Conservation (phyloP, 2,888 invertebrate genomes). For the Scelioninae gen. 1 region DNA sequence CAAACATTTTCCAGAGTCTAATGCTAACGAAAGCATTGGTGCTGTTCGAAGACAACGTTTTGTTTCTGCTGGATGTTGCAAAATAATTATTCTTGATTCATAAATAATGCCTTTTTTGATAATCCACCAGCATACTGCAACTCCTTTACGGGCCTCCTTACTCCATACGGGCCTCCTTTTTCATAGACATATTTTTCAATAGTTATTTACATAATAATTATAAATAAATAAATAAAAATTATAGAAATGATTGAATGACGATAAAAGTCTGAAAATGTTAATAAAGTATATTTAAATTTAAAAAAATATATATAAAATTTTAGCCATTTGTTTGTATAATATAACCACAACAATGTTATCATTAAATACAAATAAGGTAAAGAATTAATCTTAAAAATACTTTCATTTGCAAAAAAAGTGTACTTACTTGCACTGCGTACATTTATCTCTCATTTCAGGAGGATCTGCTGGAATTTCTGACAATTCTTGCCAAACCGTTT, state of each 20-base stretch:
- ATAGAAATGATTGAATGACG: too few relatives aligned
- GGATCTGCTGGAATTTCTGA: slow-evolving; percentile 91
- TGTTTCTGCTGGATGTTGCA: slow-evolving; percentile 97
- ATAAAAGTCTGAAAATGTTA: too few relatives aligned
- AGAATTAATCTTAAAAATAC: too few relatives aligned
- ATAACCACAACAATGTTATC: too few relatives aligned
- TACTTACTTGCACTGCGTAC: slow-evolving; percentile 91
- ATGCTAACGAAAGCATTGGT: slow-evolving; percentile 92
- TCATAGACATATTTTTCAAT: too few relatives aligned
- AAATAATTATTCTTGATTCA: slow-evolving; percentile 89
- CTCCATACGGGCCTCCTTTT: too few relatives aligned
- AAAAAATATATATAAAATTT: not conserved
- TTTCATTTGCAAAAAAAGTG: too few relatives aligned
- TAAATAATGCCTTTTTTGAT: slow-evolving; percentile 88
- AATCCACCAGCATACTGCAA: slow-evolving; percentile 96
- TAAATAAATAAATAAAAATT: too few relatives aligned
- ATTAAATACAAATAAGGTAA: too few relatives aligned
- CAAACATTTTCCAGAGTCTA: slow-evolving; percentile 90
- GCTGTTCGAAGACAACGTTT: slow-evolving; percentile 95
- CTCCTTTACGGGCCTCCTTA: too few relatives aligned
- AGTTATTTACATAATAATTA: too few relatives aligned
- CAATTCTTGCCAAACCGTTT: slow-evolving; percentile 88
- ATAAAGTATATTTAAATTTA: slow-evolving; percentile 89
- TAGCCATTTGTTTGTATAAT: too few relatives aligned
- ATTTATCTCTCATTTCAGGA: slow-evolving; percentile 89